phyloP scores from a whole-genome alignment of 2,113 vertebrate genomes.

The Paradisaea rubra region DNA sequence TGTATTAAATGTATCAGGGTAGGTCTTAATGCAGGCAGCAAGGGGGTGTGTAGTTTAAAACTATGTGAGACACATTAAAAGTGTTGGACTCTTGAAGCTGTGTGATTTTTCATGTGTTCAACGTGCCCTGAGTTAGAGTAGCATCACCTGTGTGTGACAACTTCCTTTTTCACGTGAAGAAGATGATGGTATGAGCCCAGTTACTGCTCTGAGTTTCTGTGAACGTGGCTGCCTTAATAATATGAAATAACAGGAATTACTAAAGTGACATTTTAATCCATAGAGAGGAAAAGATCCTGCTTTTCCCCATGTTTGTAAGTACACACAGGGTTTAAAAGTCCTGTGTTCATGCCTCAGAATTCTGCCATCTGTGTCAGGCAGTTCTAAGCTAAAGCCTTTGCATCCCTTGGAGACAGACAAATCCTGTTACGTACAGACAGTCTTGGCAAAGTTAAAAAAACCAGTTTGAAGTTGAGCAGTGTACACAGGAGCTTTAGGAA shows the following conservation, averaged over 20 bases:
- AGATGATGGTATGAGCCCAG: background rate
- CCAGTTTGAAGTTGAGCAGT: background rate
- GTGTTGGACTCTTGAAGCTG: background rate
- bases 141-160: background rate
- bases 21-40: background rate
- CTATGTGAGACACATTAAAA: background rate
- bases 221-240: background rate
- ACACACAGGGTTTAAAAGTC: background rate
- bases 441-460: background rate
- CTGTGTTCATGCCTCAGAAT: slow-evolving; percentile 1
- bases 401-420: slow-evolving; percentile 1
- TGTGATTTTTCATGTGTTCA: background rate
- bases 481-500: background rate
- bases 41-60: background rate
- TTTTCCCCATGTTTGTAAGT: background rate
- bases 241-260: background rate
- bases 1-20: background rate
- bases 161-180: background rate
- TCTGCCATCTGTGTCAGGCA: background rate
- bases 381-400: background rate
- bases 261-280: background rate
- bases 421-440: background rate
- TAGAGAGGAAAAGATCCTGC: background rate
- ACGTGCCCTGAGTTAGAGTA: background rate
- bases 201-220: background rate